Evolutionary conservation across 2,113 vertebrate genomes (phyloP), one percentile per base, ranked within the genome.

Genomic region (Mixornis gularis): DNA sequence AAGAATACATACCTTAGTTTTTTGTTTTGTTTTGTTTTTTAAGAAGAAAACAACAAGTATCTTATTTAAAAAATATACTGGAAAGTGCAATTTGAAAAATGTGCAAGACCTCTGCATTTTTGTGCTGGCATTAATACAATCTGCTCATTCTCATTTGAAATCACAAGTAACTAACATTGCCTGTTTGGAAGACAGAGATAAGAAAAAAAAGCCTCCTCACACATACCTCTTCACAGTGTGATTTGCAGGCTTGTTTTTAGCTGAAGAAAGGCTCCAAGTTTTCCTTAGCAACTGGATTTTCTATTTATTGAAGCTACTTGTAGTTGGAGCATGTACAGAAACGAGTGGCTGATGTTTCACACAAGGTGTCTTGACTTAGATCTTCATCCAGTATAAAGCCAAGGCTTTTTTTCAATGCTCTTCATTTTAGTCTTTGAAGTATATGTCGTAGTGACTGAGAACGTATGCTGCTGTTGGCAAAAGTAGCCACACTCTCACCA

Each of bases 1-100:
- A 98, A 96, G 87, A 95, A 93, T 96, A 93, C 92, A 85, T 96
- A 96, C 94, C 62, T 80, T 94, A 97, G 95, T 46, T 4, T 16
- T 93, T 94, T 89, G 85, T 81, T 62, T 86, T 80, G 59, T 74
- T 88, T 81, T 59, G 44, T 81, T 92, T 87, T 65, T 32, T 65
- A 59, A n/a, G 89, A 94, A 95, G 93, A 96, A 95, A 96, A 62
- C 96, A 96, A 95, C 92, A 95, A 93, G 89, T 97, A 94, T 89
- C 55, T 98, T 98, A 97, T 98, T 98, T 97, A 98, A 97, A 97
- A 97, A 94, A 62, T 85, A 97, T 97, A 97, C 97, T 98, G 97
- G 97, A 98, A 97, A 97, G 97, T 98, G 97, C 98, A 98, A 97
- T 98, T 96, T 96, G 86, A 94, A 96, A 95, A 96, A 96, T 71